These are phyloP conservation scores for Helarctos malayanus DNA, from an alignment of 2,797 vertebrate genomes.

Conservation along the genomic window DNA sequence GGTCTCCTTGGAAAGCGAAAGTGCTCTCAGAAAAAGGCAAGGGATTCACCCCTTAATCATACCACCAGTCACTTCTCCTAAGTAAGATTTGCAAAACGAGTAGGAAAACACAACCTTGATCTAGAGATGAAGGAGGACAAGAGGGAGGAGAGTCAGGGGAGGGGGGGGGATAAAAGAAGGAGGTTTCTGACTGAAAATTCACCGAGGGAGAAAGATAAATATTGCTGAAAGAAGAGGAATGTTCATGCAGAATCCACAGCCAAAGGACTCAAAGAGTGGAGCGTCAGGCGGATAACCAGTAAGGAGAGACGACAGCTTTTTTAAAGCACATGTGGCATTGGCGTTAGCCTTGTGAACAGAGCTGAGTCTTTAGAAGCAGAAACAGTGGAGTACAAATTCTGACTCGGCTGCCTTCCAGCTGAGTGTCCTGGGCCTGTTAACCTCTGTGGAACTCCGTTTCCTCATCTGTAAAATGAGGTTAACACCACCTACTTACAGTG, in stretches of 20 bases:
- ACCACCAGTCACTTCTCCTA: slow-evolving; percentile 15
- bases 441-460: neutral
- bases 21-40: slow-evolving; percentile 80
- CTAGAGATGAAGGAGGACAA: neutral
- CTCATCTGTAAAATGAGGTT: neutral
- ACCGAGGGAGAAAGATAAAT: neutral
- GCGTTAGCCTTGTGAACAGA: neutral
- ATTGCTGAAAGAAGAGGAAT: neutral
- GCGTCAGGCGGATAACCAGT: neutral
- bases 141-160: neutral
- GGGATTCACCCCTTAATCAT: slow-evolving; percentile 68
- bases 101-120: slow-evolving; percentile 60
- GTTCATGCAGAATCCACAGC: neutral
- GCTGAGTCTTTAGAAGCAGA: neutral
- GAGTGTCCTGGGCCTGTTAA: neutral
- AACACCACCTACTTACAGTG: neutral
- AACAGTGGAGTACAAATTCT: neutral
- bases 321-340: neutral
- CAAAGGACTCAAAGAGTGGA: neutral
- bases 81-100: neutral
- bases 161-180: neutral
- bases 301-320: neutral
- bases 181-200: neutral
- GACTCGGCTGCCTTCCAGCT: neutral
- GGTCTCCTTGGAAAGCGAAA: slow-evolving; percentile 76